phyloP scores from a whole-genome alignment of 2,797 vertebrate genomes.

The Enteromius treurensis region DNA sequence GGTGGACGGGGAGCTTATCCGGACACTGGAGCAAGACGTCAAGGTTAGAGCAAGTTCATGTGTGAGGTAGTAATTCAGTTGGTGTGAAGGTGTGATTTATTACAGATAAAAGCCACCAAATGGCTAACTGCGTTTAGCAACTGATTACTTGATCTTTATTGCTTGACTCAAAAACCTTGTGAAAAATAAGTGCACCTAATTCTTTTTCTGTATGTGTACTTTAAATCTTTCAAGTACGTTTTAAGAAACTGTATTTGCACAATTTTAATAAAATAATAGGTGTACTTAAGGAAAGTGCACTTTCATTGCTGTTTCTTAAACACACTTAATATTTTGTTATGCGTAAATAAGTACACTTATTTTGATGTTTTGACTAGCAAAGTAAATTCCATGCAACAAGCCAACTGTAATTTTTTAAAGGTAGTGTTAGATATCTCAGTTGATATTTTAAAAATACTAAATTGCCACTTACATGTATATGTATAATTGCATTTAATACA shows the following conservation, averaged over 20 bases:
- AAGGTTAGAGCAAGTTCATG: conserved; percentile 78
- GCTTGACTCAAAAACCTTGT: not conserved
- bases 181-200: not conserved
- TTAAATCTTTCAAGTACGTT: not conserved
- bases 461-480: not conserved
- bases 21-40: conserved; percentile 93
- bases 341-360: not conserved
- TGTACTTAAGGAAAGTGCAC: not conserved
- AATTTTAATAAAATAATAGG: not conserved
- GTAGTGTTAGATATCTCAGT: not conserved
- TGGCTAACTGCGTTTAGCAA: not conserved
- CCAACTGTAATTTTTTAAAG: not conserved
- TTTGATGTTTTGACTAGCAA: not conserved
- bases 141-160: not conserved
- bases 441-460: not conserved
- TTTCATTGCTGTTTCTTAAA: not conserved
- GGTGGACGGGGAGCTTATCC: conserved; percentile 93
- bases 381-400: not conserved
- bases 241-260: not conserved
- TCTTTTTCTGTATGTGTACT: not conserved
- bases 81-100: not conserved
- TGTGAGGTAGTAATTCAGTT: not conserved
- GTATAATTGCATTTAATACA: not conserved
- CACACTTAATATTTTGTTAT: not conserved
- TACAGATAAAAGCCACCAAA: not conserved